Evolutionary conservation across 2,888 invertebrate genomes (phyloP).

Genomic region (Gryllus longicercus): DNA sequence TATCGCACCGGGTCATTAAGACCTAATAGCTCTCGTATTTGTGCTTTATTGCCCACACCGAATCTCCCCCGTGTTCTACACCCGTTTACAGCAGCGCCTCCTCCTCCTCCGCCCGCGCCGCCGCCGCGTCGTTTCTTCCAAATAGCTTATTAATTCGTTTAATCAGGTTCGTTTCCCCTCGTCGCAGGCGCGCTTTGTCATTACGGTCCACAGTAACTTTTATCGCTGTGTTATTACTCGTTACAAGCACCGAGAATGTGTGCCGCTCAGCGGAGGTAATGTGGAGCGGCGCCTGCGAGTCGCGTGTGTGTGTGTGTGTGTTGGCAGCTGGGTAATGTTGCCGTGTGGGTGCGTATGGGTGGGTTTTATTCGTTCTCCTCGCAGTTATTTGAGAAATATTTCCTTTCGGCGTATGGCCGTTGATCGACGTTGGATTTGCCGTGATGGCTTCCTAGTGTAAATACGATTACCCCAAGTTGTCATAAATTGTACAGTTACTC

Average conservation of each 20-base stretch:
- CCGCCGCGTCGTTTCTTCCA: background rate
- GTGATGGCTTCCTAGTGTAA: too few species aligned
- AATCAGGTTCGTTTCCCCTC: slow-evolving; percentile 17
- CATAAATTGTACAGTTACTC: too few species aligned
- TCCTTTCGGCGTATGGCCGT: too few species aligned
- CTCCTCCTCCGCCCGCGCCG: background rate
- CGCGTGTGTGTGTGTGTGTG: background rate
- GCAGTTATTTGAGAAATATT: too few species aligned
- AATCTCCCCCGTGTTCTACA: slow-evolving; percentile 17
- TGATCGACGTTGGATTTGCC: too few species aligned
- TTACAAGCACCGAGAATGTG: background rate
- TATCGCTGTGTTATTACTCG: slow-evolving; percentile 7
- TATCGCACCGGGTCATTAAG: slow-evolving; percentile 17
- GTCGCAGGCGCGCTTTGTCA: background rate
- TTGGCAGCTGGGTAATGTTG: background rate
- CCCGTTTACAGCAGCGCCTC: background rate
- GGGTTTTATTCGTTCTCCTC: background rate
- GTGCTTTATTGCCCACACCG: slow-evolving; percentile 17
- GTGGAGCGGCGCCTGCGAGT: background rate
- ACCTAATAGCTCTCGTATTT: slow-evolving; percentile 17
- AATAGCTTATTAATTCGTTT: slow-evolving; percentile 11
- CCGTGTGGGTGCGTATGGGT: background rate
- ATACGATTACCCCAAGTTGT: too few species aligned
- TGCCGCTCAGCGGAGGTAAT: background rate
- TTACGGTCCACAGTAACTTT: background rate